Percentiles rank a stretch among this genome's conserved stretches.
Conservation (phyloP, 2,888 invertebrate species). For the Chironomus tentans region DNA sequence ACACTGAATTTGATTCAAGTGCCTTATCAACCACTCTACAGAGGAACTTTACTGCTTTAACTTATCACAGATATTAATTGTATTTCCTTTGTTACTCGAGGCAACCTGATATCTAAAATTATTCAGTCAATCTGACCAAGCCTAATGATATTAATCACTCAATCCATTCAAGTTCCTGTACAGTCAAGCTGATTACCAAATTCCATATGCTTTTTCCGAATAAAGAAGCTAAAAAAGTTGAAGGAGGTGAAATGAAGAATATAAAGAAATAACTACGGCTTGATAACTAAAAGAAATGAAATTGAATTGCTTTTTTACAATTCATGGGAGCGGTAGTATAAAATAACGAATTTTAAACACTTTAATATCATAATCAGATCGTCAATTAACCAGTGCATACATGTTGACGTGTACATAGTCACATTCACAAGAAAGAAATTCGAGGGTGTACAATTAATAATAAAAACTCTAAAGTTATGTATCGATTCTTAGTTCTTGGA, state of each 20-base stretch:
- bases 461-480: conserved; percentile 33
- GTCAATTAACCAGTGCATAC: conserved; percentile 36
- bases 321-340: conserved; percentile 43
- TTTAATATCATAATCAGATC: conserved; percentile 41
- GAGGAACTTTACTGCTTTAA: no score
- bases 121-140: no score
- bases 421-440: not conserved
- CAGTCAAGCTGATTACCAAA: conserved; percentile 32
- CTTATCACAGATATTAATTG: no score
- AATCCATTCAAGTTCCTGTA: no score
- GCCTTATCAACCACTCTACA: no score
- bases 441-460: not conserved
- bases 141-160: no score
- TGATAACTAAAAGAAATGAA: conserved; percentile 16
- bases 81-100: no score
- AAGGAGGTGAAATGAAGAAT: conserved; percentile 8
- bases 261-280: conserved; percentile 26
- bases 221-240: not conserved
- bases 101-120: no score
- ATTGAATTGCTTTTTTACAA: not conserved
- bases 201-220: not conserved
- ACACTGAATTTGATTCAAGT: no score
- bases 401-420: not conserved
- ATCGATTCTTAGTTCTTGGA: conserved; percentile 46
- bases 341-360: conserved; percentile 40